Conservation (phyloP, 2,888 invertebrate genomes). For the Bugula neritina region DNA sequence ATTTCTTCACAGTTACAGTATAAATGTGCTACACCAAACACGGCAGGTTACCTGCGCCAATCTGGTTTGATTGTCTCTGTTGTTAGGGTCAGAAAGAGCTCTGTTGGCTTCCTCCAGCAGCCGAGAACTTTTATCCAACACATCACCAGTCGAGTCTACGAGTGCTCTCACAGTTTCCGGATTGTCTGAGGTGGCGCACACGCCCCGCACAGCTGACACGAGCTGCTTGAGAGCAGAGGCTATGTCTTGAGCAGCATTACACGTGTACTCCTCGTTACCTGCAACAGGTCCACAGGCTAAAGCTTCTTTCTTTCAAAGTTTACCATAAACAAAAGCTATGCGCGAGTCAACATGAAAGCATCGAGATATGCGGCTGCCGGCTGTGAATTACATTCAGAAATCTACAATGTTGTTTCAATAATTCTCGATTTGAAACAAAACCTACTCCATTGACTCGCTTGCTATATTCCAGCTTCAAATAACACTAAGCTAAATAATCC, state of each 20-base stretch:
- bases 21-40: too few species aligned
- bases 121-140: constrained; percentile 69
- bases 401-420: too few species aligned
- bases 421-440: too few species aligned
- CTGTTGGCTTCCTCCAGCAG: constrained; percentile 76
- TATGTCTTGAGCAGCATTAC: constrained; percentile 74
- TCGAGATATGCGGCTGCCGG: too few species aligned
- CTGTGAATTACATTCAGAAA: too few species aligned
- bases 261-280: constrained; percentile 73
- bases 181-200: constrained; percentile 47
- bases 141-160: constrained; percentile 65
- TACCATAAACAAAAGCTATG: too few species aligned
- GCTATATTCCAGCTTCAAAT: too few species aligned
- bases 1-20: too few species aligned
- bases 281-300: background rate
- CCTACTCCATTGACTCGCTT: too few species aligned
- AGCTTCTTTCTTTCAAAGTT: too few species aligned
- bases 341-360: too few species aligned
- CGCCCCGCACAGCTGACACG: constrained; percentile 69
- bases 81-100: constrained; percentile 65
- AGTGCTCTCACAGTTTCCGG: constrained; percentile 57
- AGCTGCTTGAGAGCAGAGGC: constrained; percentile 71
- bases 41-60: constrained; percentile 63
- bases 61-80: constrained; percentile 59
- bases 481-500: too few species aligned